A percentile compares a stretch with the other conserved stretches of the same genome.
Evolutionary conservation across 2,888 invertebrate species (phyloP).

Genomic region (Tipula unca): DNA sequence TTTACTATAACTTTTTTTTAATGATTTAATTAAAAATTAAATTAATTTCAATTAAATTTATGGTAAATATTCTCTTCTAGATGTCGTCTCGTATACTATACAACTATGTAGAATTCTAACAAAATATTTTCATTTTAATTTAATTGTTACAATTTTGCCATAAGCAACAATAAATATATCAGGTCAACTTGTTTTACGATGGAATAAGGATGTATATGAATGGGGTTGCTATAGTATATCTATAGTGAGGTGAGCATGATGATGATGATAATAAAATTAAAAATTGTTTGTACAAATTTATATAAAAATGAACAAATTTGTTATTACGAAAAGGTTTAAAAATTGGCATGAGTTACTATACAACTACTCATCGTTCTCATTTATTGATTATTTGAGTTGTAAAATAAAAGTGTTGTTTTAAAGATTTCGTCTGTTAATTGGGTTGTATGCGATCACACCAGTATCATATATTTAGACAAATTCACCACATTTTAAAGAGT

Average conservation of each 20-base stretch:
- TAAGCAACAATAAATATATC: neutral
- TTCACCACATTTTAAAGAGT: neutral
- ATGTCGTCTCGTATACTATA: neutral
- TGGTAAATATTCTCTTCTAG: neutral
- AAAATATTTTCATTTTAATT: neutral
- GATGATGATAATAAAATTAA: neutral
- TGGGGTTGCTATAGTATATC: neutral
- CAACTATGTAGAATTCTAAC: neutral
- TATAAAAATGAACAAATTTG: neutral
- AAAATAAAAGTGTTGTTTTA: too few species aligned
- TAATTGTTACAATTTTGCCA: neutral
- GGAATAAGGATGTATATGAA: neutral
- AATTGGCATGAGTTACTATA: neutral
- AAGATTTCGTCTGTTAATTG: too few species aligned
- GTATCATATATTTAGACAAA: neutral
- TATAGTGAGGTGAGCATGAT: neutral
- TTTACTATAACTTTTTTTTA: neutral
- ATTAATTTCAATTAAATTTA: neutral
- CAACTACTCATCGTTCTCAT: neutral
- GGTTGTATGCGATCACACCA: too few species aligned
- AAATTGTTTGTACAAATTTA: neutral
- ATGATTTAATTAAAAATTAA: neutral
- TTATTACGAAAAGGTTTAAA: neutral
- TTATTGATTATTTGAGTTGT: neutral
- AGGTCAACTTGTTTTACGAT: neutral